Base-by-base conservation (phyloP, 2,113 vertebrate species). In the Amblyornis subalaris region DNA sequence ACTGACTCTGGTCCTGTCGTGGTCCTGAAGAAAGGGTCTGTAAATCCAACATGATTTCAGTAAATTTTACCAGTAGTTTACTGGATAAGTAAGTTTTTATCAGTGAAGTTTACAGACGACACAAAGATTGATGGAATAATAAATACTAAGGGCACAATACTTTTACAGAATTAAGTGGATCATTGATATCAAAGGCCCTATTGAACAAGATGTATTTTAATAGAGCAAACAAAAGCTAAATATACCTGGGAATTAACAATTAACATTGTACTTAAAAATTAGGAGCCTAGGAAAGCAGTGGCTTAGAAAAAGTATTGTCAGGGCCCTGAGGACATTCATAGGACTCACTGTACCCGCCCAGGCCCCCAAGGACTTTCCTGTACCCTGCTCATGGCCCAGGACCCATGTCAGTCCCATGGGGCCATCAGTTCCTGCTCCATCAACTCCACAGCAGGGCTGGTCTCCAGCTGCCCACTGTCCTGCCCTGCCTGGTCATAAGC, bases 361-460 rank as follows among this genome's bases (percentile, higher is more conserved):
- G 21, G 3, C 1, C 3, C 11, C 11, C 7, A 8, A 1, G 1
- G 10, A 19, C 5, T 9, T 51, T 17, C 5, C 12, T 4, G 1
- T 47, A 28, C 3, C 7, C 48, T 21, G 11, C 22, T 42, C 14
- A 31, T 1, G 12, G 48, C 20, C 29, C 31, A 75, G 13, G 53
- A n/a, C 9, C 1, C 17, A 6, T 8, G 1, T 45, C 11, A 50
- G 31, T 16, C 5, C 7, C 21, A 5, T 1, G 4, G 19, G 23
- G 12, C 11, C 4, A 3, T 31, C 36, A 79, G 28, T 3, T 21
- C 3, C 23, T 18, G 25, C 6, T 45, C 40, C 20, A n/a, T 33
- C 0, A 7, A 29, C 5, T 24, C 10, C 1, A 12, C 20, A 71
- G 20, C 3, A 42, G 4, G 12, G 12, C 9, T 1, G 0, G 1